Conservation (phyloP, 2,797 vertebrate genomes). For the Sebastes jordani region DNA sequence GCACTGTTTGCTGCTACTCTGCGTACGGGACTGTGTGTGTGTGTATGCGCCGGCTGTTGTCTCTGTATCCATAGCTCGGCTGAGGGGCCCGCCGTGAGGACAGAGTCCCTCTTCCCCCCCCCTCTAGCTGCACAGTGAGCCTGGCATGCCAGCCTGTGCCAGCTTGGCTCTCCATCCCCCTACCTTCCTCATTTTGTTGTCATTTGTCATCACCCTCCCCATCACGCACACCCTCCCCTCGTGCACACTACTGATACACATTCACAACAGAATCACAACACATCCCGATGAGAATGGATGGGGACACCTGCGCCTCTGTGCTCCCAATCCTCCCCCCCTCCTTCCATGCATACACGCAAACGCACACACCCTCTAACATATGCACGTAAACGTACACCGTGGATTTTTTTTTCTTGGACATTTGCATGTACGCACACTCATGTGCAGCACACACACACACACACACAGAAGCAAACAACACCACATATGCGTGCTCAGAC, state of each 20-base stretch:
- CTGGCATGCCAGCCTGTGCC: conserved; percentile 49
- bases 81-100: conserved; percentile 49
- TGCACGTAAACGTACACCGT: not conserved
- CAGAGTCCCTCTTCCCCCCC: conserved; percentile 32
- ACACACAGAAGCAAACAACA: conserved; percentile 24
- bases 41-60: conserved; percentile 47
- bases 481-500: conserved; percentile 42
- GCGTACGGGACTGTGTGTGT: conserved; percentile 1
- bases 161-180: conserved; percentile 50
- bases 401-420: conserved; percentile 8
- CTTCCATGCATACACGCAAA: not conserved
- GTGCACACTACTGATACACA: conserved; percentile 4
- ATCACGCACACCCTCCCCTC: not conserved
- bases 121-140: conserved; percentile 41
- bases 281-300: conserved; percentile 42
- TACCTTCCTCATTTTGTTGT: conserved; percentile 65
- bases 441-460: not conserved
- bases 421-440: conserved; percentile 4
- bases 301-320: conserved; percentile 61
- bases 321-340: not conserved
- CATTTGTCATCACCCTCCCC: conserved; percentile 62
- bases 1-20: conserved; percentile 29
- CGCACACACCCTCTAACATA: conserved; percentile 25
- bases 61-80: conserved; percentile 65
- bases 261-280: not conserved